Percentiles rank a stretch among this genome's conserved stretches.
Evolutionary conservation across 2,113 vertebrate species (phyloP).

Genomic region (Pseudois nayaur): DNA sequence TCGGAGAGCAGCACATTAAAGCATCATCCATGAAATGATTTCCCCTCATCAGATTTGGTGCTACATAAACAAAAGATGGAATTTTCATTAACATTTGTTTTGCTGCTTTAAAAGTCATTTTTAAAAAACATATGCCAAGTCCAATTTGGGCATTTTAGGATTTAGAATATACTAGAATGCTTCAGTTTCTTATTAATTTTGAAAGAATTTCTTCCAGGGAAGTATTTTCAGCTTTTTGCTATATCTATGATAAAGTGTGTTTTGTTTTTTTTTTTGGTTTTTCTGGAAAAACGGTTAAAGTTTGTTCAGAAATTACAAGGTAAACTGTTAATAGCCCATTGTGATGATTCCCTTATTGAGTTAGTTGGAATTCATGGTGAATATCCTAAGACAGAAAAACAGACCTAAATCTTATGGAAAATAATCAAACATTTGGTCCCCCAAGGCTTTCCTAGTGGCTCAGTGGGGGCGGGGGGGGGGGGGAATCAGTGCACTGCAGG

Average conservation of each 20-base stretch:
- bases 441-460: background rate
- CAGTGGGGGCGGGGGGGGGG: background rate
- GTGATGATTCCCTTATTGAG: background rate
- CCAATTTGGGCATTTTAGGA: background rate
- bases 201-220: constrained; percentile 31
- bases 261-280: background rate
- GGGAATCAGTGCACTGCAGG: background rate
- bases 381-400: background rate
- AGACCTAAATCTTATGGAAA: background rate
- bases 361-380: constrained; percentile 25
- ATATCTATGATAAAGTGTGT: background rate
- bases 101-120: background rate
- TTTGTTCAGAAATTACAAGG: constrained; percentile 53
- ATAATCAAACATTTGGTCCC: background rate
- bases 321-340: background rate
- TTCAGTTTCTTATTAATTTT: constrained; percentile 45
- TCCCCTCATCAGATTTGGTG: background rate
- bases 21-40: background rate
- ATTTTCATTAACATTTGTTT: background rate
- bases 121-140: background rate
- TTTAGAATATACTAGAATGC: background rate
- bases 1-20: background rate
- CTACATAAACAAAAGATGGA: background rate
- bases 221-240: background rate
- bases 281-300: constrained; percentile 44